Evolutionary conservation across 2,797 vertebrate species (phyloP), one percentile per base, ranked within the genome.

Genomic region (Apogon talboti): DNA sequence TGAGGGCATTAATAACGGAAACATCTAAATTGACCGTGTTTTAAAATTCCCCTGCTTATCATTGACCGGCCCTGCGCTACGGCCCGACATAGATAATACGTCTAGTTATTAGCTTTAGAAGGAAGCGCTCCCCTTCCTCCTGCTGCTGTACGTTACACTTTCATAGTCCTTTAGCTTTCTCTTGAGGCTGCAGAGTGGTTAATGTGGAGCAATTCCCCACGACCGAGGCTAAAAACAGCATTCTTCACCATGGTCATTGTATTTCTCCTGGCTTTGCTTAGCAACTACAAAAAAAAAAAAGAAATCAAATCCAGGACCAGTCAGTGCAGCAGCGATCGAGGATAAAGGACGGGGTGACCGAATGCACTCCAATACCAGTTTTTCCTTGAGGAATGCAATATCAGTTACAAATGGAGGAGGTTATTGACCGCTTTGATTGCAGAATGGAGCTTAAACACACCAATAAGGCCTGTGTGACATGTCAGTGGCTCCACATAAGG

Each of bases 211-310:
- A 63, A 66, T 74, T 72, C 67, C 69, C 63, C 33, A 41, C 11
- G 16, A 81, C 62, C 35, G 19, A 59, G 66, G 68, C 85, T 83
- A 84, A 87, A 86, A 85, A 68, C 70, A 69, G 84, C 73, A 73
- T 84, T 86, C 71, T 66, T 83, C 55, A 41, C 67, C 66, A 15
- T 55, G 65, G 78, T 61, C 76, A 69, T 83, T 85, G 76, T 68
- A 41, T 55, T 76, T 75, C 45, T 78, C 37, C 41, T 37, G 57
- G 60, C 58, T 86, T 78, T 79, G 62, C 88, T 84, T 81, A 79
- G 82, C 82, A 87, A 84, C 86, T 60, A 44, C 24, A 44, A 28
- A 40, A 52, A 33, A 54, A 45, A 51, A 63, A 43, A 24, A 60
- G 46, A 44, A 28, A 47, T 74, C 28, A 55, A 70, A 85, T 67